These are phyloP conservation scores for Penaeus chinensis DNA, from an alignment of 1,140 invertebrate species.

Conservation along the genomic window DNA sequence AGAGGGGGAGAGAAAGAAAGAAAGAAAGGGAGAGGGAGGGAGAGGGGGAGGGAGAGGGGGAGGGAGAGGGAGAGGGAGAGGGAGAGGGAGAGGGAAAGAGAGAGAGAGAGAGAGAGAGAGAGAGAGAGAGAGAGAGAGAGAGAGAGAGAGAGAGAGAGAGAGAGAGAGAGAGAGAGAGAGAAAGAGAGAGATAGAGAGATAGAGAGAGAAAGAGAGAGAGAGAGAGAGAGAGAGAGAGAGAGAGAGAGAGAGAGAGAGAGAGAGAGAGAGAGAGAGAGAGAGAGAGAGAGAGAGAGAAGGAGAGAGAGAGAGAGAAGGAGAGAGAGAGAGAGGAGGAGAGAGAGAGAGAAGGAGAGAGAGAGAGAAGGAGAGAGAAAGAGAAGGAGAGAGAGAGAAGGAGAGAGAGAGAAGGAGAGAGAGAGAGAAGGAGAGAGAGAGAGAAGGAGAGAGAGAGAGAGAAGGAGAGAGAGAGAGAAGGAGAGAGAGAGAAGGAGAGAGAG, in stretches of 20 bases:
- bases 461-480: no score
- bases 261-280: no score
- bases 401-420: background rate
- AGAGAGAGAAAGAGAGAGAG: slow-evolving; percentile 13
- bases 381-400: no score
- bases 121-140: background rate
- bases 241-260: background rate
- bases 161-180: no score
- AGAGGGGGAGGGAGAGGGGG: background rate
- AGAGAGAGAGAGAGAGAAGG: background rate
- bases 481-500: no score
- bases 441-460: background rate
- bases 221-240: background rate
- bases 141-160: no score
- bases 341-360: background rate
- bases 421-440: background rate
- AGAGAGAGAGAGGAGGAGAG: slow-evolving; percentile 7
- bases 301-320: background rate
- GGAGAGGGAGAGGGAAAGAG: no score
- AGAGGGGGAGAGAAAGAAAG: background rate
- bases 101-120: background rate
- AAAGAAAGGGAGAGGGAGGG: background rate
- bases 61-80: background rate
- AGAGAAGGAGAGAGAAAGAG: no score
- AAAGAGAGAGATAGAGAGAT: no score